phyloP scores from a whole-genome alignment of 2,113 vertebrate species.

The Rhabdornis inornatus region DNA sequence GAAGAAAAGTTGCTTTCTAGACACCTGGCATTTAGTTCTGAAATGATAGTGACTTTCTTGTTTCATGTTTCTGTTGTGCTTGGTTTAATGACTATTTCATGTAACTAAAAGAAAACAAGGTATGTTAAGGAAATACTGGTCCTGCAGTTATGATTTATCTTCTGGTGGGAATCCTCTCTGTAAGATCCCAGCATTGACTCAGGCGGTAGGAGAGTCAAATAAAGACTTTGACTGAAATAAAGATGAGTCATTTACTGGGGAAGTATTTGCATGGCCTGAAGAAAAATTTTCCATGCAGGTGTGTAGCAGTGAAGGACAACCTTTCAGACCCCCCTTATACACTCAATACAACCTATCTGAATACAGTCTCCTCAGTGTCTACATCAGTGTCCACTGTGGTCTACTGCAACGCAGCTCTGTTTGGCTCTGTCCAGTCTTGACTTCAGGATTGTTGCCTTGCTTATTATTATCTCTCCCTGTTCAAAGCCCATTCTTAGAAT shows the following conservation, averaged over 20 bases:
- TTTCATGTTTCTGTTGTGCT: neutral
- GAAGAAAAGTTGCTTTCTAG: neutral
- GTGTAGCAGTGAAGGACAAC: neutral
- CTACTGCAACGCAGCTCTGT: neutral
- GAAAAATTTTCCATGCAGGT: neutral
- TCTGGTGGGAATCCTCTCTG: neutral
- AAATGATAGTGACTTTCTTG: neutral
- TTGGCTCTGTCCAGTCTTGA: neutral
- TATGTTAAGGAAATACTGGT: neutral
- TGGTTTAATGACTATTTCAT: neutral
- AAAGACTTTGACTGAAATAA: neutral
- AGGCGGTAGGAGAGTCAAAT: neutral
- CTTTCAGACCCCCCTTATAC: neutral
- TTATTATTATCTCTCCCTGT: neutral
- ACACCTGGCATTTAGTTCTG: neutral
- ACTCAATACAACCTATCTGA: neutral
- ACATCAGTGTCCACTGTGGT: neutral
- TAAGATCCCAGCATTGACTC: neutral
- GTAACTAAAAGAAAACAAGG: neutral
- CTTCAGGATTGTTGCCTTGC: neutral
- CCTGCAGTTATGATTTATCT: neutral
- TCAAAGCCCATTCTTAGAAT: neutral
- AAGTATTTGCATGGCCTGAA: neutral
- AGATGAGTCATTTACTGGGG: neutral
- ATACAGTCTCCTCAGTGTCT: neutral